A percentile compares a stretch with the other conserved stretches of the same genome.
These are phyloP conservation scores for Petrocephalus sullivani DNA, from an alignment of 2,797 vertebrate genomes.

Conservation along the genomic window DNA sequence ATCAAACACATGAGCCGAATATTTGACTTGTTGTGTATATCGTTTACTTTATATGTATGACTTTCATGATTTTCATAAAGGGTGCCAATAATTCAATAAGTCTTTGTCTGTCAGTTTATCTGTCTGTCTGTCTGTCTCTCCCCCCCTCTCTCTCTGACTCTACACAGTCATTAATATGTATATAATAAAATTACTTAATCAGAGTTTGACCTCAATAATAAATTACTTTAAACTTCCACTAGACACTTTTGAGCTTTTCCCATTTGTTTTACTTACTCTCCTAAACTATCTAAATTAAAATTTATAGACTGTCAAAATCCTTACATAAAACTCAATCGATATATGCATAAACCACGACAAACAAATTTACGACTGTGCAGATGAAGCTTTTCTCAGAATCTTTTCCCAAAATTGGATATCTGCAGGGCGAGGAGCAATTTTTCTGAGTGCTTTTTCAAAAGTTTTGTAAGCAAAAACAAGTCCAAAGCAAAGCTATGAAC, in stretches of 20 bases:
- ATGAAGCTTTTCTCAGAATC: background rate
- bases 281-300: background rate
- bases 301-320: conserved; percentile 3
- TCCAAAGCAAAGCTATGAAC: background rate
- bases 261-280: background rate
- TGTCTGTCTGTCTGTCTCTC: background rate
- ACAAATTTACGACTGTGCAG: background rate
- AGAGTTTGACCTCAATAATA: background rate
- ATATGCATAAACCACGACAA: background rate
- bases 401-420: background rate
- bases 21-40: background rate
- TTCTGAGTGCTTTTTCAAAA: background rate
- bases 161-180: no score
- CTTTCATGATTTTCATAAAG: background rate
- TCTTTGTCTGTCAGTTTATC: background rate
- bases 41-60: background rate
- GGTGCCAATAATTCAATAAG: background rate
- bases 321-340: background rate
- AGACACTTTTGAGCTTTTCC: background rate
- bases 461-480: background rate
- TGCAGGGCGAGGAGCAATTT: background rate
- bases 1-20: background rate
- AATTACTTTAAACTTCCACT: background rate
- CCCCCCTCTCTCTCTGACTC: background rate
- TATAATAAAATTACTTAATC: background rate